Base-by-base conservation (phyloP, 2,113 vertebrate genomes). In the Vulpes ferrilata region DNA sequence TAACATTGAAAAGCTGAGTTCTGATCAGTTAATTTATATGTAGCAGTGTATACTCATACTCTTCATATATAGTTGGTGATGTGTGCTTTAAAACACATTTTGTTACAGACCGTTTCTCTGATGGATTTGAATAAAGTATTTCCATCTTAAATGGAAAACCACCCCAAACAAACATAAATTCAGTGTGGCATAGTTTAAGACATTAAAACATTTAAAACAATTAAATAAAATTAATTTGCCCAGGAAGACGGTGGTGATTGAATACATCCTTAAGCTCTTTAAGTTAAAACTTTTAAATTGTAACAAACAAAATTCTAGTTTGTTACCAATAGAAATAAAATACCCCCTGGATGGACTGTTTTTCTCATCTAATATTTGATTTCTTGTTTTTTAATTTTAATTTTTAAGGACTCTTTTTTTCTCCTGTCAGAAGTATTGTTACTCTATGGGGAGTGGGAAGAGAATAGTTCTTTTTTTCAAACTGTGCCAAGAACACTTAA, bases 381-480 rank as follows among this genome's bases (percentile, higher is more conserved):
- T 73, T 81, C 1, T 84, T 93, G 12, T 84, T 69, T 88, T 89
- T 84, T 38, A 69, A 85, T 84, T 64, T 62, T 43, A 90, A 80
- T 85, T 94, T 86, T 86, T 90, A 86, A 86, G 60, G 23, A 73
- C 65, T 73, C 12, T 59, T 83, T 92, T 86, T 86, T 23, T 48
- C 55, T 48, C 81, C 81, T 84, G 32, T 55, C 67, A 84, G 55
- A 73, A 73, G 22, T 51, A n/a, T n/a, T 83, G 30, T 84, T 22
- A 27, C 74, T 84, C 73, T 74, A 25, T 35, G 43, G 43, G 65
- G 38, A 38, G 19, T 1, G 35, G 25, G n/a, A 1, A 3, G 25
- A 16, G n/a, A 22, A 71, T 9, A 38, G 35, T 38, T 57, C 25
- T 35, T 73, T 83, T 83, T 43, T 86, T 35, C 19, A 27, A 27